phyloP scores from a whole-genome alignment of 1,140 invertebrate genomes.

The Caenorhabditis remanei region DNA sequence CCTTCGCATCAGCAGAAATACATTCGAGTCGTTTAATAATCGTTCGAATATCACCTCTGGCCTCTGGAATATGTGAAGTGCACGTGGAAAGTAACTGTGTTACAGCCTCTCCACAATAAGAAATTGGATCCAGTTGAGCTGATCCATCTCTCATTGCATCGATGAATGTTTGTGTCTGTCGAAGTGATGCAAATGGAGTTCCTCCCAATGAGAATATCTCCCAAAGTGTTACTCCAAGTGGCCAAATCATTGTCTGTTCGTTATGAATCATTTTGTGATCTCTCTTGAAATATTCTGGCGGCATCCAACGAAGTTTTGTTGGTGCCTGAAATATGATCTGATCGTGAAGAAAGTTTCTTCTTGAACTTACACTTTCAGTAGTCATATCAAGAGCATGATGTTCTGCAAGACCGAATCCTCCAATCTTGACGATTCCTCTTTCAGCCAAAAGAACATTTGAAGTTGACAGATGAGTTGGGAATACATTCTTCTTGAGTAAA shows the following conservation, averaged over 20 bases:
- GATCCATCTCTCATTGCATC: slow-evolving; percentile 36
- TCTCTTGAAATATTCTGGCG: slow-evolving; percentile 34
- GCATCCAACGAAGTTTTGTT: slow-evolving; percentile 37
- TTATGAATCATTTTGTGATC: slow-evolving; percentile 43
- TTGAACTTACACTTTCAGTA: slow-evolving; percentile 15
- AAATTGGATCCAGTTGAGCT: slow-evolving; percentile 11
- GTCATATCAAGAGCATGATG: slow-evolving; percentile 49
- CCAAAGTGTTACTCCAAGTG: slow-evolving; percentile 50
- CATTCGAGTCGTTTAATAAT: slow-evolving; percentile 41
- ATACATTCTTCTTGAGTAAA: slow-evolving; percentile 8
- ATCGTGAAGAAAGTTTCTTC: too few species aligned
- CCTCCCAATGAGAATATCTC: slow-evolving; percentile 51
- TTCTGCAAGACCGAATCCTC: slow-evolving; percentile 28
- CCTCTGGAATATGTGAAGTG: slow-evolving; percentile 19
- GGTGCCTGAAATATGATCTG: neutral
- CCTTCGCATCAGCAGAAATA: slow-evolving; percentile 29
- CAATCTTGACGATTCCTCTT: slow-evolving; percentile 28
- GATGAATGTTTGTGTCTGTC: slow-evolving; percentile 27
- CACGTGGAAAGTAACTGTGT: slow-evolving; percentile 25
- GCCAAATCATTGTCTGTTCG: slow-evolving; percentile 36
- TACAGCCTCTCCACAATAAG: slow-evolving; percentile 44
- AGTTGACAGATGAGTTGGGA: slow-evolving; percentile 38
- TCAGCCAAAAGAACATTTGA: slow-evolving; percentile 29
- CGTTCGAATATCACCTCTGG: slow-evolving; percentile 35
- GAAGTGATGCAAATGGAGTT: slow-evolving; percentile 35